A percentile compares a stretch with the other conserved stretches of the same genome.
These are phyloP conservation scores for Drosophila lacertosa DNA, from an alignment of 1,140 invertebrate species.

Conservation along the genomic window DNA sequence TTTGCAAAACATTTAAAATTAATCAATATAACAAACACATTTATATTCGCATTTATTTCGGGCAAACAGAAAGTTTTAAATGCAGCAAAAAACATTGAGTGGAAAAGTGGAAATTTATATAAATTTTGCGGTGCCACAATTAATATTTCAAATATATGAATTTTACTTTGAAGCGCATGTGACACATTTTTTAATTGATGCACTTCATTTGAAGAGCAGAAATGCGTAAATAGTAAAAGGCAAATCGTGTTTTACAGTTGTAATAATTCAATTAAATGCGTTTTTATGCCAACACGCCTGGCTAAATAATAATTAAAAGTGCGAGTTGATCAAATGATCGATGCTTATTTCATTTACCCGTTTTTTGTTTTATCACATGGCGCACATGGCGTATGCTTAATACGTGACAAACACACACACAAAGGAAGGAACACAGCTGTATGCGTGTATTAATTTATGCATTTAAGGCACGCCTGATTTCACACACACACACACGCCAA, in stretches of 20 bases:
- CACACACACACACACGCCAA: slow-evolving; percentile 3
- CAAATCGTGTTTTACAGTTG: background rate
- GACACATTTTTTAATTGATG: slow-evolving; percentile 6
- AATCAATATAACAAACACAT: slow-evolving; percentile 29
- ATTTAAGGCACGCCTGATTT: slow-evolving; percentile 62
- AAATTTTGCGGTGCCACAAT: background rate
- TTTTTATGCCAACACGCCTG: slow-evolving; percentile 3
- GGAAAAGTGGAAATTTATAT: background rate
- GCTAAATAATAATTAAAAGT: slow-evolving; percentile 11
- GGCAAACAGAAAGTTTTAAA: background rate
- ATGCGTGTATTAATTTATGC: slow-evolving; percentile 67
- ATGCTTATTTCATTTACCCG: slow-evolving; percentile 13
- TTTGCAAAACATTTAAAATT: slow-evolving; percentile 44
- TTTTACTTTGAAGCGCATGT: background rate
- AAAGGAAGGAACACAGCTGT: background rate
- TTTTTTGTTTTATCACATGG: too few relatives aligned
- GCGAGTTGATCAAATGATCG: slow-evolving; percentile 14
- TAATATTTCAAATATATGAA: background rate
- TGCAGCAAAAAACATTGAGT: background rate
- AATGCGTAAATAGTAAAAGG: background rate
- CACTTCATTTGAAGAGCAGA: slow-evolving; percentile 1
- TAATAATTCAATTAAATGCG: slow-evolving; percentile 7
- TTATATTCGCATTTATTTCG: slow-evolving; percentile 6
- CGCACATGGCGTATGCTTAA: slow-evolving; percentile 24
- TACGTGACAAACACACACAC: slow-evolving; percentile 11